Evolutionary conservation across 2,797 vertebrate genomes (phyloP), one percentile per base, ranked within the genome.

Genomic region (Holocentrus rufus): DNA sequence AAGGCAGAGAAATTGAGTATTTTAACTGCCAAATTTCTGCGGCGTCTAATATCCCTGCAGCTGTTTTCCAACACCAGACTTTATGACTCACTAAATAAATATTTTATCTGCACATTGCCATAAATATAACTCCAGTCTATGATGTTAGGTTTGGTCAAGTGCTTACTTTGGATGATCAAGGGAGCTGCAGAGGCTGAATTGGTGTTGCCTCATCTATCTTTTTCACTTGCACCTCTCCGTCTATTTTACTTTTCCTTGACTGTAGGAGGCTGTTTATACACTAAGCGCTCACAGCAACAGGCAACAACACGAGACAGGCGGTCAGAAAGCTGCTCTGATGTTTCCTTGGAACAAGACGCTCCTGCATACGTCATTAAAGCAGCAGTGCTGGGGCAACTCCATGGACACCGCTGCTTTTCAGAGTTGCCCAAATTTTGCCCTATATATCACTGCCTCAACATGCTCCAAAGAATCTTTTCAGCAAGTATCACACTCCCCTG

Each of bases 61-160:
- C 85, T 90, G 86, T 86, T 90, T 92, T 91, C 88, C 87, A 91
- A 72, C 49, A 85, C 83, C 68, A 85, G 85, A 82, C 87, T 85
- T 89, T 87, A 87, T 92, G 90, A 91, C 79, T 89, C 89, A 91
- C 82, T 88, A 50, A 88, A 83, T 90, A 90, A 91, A 91, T 91
- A 91, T 92, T 91, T 87, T 88, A 91, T 92, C 87, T 88, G 82
- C 88, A 80, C 44, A 31, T 50, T 63, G 44, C 83, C 87, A 86
- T 91, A 90, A 91, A 89, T 90, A 90, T 71, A 83, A 64, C 80
- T 85, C 72, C 63, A 72, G 77, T 85, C 77, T 71, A 53, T 88
- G 87, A 87, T 90, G 89, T 90, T 90, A 90, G 82, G 82, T 86
- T 89, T 87, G 85, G 90, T 92, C 87, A 90, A 90, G 90, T 91